phyloP scores from a whole-genome alignment of 1,140 invertebrate species.

The Hyposmocoma kahamanoa region DNA sequence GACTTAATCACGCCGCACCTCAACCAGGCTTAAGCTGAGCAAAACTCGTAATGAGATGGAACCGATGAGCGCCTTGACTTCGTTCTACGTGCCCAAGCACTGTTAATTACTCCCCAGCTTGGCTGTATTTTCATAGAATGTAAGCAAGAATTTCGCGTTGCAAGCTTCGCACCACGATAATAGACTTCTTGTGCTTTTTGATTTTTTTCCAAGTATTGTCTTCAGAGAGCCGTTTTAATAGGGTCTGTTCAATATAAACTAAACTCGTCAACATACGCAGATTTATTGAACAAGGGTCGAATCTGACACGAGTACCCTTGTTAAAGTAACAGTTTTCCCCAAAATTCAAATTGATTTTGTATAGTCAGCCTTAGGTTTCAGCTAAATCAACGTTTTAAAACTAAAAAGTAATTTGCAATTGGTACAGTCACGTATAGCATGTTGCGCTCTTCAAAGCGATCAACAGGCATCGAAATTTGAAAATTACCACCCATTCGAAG shows the following conservation, averaged over 20 bases:
- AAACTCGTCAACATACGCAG: no score
- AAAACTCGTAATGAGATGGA: constrained; percentile 58
- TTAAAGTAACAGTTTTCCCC: no score
- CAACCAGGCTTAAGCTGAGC: constrained; percentile 40
- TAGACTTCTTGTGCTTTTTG: no score
- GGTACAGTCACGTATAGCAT: constrained; percentile 19
- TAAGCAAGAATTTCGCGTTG: constrained; percentile 1
- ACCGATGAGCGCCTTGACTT: constrained; percentile 38
- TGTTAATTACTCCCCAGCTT: constrained; percentile 12
- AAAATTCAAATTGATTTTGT: no score
- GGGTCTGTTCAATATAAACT: no score
- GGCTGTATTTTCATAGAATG: constrained; percentile 14
- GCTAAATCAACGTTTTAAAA: no score
- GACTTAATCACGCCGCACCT: constrained; percentile 52
- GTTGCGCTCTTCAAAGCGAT: constrained; percentile 31
- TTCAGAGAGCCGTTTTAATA: no score
- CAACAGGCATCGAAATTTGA: constrained; percentile 66
- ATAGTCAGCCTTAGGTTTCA: no score
- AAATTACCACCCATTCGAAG: constrained; percentile 53
- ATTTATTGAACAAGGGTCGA: no score
- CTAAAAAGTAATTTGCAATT: constrained; percentile 22
- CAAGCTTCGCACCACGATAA: no score
- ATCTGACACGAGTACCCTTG: no score
- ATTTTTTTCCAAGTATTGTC: no score
- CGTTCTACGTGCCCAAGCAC: constrained; percentile 28